Base-by-base conservation (phyloP, 2,113 vertebrate genomes). In the Crocuta crocuta region DNA sequence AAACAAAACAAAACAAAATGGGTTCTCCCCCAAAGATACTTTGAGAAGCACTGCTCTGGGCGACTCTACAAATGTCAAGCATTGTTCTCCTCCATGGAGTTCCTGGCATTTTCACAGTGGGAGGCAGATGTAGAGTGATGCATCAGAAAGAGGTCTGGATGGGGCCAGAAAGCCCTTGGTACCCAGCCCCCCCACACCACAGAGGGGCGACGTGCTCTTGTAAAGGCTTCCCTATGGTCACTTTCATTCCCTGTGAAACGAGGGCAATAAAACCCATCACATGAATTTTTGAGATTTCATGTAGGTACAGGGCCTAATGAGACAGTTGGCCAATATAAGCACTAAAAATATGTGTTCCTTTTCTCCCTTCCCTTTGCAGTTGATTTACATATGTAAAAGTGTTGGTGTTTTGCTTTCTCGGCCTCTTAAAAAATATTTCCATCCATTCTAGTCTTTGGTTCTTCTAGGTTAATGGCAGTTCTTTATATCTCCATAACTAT, bases 171-270 rank as follows among this genome's bases (percentile, higher is more conserved):
- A 83, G 43, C 31, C 28, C 70, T 89, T 39, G 21, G 33, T 55
- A 70, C 71, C 88, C 50, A 43, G 55, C 7, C 35, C 87, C 55
- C 12, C 23, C 45, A 8, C 6, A 61, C 55, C 58, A 26, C 19
- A n/a, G 58, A 33, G 66, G 68, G 58, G 43, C 81, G 88, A 68
- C 28, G 61, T 50, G 58, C 81, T 50, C 96, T 78, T 88, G 39
- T 33, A 65, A 63, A 91, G 39, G 0, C 11, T 74, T n/a, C 26
- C 15, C 21, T 43, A 26, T 45, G 68, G 71, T 71, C n/a, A 35
- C 12, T 92, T 90, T 95, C 66, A 61, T 89, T 66, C 65, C 95
- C 28, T 95, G 53, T 90, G 58, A 92, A 84, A 82, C 5, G 73
- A 76, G 65, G 15, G 31, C 55, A 26, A 73, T 71, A 73, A 89